Evolutionary conservation across 2,888 invertebrate genomes (phyloP), one percentile per base, ranked within the genome.

Genomic region (Boloria euphrosyne): DNA sequence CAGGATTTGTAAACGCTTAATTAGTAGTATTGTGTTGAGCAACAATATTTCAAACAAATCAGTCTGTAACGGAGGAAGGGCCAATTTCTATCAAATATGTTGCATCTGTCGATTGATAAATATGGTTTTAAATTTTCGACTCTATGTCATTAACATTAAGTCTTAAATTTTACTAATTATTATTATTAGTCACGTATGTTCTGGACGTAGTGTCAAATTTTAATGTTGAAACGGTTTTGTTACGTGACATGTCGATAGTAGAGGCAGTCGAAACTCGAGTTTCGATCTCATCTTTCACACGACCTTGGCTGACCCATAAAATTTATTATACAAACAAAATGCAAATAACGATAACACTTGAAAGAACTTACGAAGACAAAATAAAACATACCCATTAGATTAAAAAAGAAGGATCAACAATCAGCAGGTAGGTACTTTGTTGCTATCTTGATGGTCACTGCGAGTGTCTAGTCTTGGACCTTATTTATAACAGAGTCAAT

Each of bases 11-110:
- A 77, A 79, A 73, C 75, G 74, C 81, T 85, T 87, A 89, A 91
- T 92, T 87, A 88, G 80, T 73, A 44, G 81, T 82, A 90, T 92
- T 92, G 91, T 91, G 91, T 90, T 82, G 74, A 75, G 74, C 71
- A 79, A 82, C 79, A 80, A 83, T 83, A 79, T 80, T 82, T 80
- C 73, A 75, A 72, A 62, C 66, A 70, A 73, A 72, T 73, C 70
- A 66, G 46, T 73, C 68, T 69, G 73, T 75, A 76, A 75, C 72
- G 75, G 69, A 80, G 82, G 82, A 82, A 76, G 75, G 77, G 69
- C 75, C 75, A 76, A 79, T 75, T 80, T 78, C 76, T 79, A 80
- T 80, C 75, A 74, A 76, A 72, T 73, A 72, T 67, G 79, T 79
- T 80, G 80, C 87, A 90, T 87, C 90, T 87, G 89, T 85, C 80